These are phyloP conservation scores for Drosophila sp. DNA, from an alignment of 1,140 invertebrate genomes.

Conservation along the genomic window DNA sequence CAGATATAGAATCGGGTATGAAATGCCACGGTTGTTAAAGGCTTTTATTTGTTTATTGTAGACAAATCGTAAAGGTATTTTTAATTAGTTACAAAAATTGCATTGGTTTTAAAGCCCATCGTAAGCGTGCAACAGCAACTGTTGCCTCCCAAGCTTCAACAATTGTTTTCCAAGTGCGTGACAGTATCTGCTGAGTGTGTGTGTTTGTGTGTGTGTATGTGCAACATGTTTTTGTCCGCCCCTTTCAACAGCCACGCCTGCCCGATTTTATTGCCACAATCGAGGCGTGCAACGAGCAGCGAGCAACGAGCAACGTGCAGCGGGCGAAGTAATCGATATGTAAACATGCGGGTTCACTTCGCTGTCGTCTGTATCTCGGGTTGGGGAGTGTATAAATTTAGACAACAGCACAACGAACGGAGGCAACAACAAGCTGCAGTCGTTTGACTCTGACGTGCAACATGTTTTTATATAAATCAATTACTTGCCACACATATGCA, in stretches of 20 bases:
- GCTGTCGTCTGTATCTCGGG: conserved; percentile 7
- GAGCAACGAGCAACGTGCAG: conserved; percentile 22
- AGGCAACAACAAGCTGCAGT: conserved; percentile 67
- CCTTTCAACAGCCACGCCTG: conserved; percentile 19
- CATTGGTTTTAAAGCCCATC: conserved; percentile 55
- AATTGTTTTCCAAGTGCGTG: conserved; percentile 9
- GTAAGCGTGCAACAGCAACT: conserved; percentile 45
- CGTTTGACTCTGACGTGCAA: conserved; percentile 70
- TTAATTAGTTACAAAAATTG: conserved; percentile 65
- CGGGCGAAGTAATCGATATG: conserved; percentile 74
- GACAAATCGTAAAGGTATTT: conserved; percentile 64
- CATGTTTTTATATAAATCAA: conserved; percentile 83
- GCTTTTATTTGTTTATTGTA: conserved; percentile 66
- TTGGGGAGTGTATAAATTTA: conserved; percentile 71
- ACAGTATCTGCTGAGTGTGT: not conserved
- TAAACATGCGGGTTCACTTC: conserved; percentile 71
- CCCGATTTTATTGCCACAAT: conserved; percentile 61
- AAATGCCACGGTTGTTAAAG: conserved; percentile 66
- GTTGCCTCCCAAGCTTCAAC: conserved; percentile 42
- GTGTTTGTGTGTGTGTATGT: conserved; percentile 21
- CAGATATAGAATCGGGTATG: conserved; percentile 18
- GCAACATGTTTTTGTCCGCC: conserved; percentile 63
- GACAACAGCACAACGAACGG: conserved; percentile 22
- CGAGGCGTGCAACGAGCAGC: conserved; percentile 21
- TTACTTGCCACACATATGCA: conserved; percentile 73